Evolutionary conservation across 2,113 vertebrate species (phyloP), one percentile per base, ranked within the genome.

Genomic region (Oncorhynchus mykiss): DNA sequence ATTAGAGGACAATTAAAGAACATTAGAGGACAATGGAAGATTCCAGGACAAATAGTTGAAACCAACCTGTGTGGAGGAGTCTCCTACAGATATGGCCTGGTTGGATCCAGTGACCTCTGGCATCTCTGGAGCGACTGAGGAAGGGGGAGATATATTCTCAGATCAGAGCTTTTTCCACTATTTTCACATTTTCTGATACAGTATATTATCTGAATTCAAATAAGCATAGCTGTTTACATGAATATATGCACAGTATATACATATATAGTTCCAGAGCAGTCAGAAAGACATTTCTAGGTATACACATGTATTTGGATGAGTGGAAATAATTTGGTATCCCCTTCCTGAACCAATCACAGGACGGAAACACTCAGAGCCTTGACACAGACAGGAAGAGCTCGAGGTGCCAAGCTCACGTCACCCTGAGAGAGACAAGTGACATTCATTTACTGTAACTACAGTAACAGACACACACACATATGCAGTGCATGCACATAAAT

Each of bases 111-210:
- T 68, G 6, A 96, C 88, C 57, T 92, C 90, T 0, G 93, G 94
- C 34, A 82, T 83, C 75, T 94, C 90, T 0, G 95, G 95, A 7
- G 91, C 78, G 73, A 76, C 95, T 96, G 85, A 65, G 34, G 54
- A 18, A 72, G 16, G 77, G 68, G 68, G 78, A 34, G 4, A 60
- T 31, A 67, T 1, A 51, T 34, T 18, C 22, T 67, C 39, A 45
- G 39, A 45, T 45, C 8, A 45, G 9, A 45, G 75, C 0, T 7
- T 7, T 7, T 9, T 2, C 39, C 39, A 45, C 39, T 45, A 45
- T 45, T 45, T 8, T 11, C 39, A 45, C 51, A 18, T 16, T 18
- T 5, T 54, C 51, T 54, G 4, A 18, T 54, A 54, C 51, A 54
- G 51, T 54, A 18, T 54, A 54, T 54, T 18, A 54, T 18, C 16